Conservation (phyloP, 1,140 invertebrate genomes). For the Hyles vespertilio region DNA sequence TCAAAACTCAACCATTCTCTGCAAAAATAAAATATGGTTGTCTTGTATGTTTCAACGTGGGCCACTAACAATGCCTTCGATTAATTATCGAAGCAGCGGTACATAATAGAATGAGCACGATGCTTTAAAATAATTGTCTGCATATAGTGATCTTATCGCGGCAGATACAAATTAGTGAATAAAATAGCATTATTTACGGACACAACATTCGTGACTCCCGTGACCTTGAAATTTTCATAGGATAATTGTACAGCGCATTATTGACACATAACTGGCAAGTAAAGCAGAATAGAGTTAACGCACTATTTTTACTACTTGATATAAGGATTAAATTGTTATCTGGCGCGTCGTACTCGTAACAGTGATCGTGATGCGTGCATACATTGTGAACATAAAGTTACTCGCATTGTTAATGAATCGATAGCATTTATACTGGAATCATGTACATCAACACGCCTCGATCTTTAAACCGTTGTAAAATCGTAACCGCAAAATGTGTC, state of each 20-base stretch:
- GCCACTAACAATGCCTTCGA: no score
- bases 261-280: slow-evolving; percentile 6
- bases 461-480: not conserved
- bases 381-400: slow-evolving; percentile 43
- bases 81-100: no score
- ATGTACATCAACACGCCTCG: slow-evolving; percentile 9
- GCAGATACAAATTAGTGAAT: no score
- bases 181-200: not conserved
- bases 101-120: no score
- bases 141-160: no score
- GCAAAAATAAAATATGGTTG: no score
- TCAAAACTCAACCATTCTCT: no score
- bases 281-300: slow-evolving; percentile 45
- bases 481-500: not conserved
- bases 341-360: slow-evolving; percentile 45
- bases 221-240: slow-evolving; percentile 2
- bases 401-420: slow-evolving; percentile 41
- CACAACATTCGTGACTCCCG: not conserved
- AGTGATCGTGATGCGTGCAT: slow-evolving; percentile 44
- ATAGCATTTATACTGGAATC: slow-evolving; percentile 39
- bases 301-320: slow-evolving; percentile 64
- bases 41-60: no score
- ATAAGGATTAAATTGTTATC: slow-evolving; percentile 68
- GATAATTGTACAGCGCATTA: not conserved
- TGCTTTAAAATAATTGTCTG: no score